A percentile compares a stretch with the other conserved stretches of the same genome.
These are phyloP conservation scores for Plutomurus gul DNA, from an alignment of 1,140 invertebrate species.

Conservation along the genomic window DNA sequence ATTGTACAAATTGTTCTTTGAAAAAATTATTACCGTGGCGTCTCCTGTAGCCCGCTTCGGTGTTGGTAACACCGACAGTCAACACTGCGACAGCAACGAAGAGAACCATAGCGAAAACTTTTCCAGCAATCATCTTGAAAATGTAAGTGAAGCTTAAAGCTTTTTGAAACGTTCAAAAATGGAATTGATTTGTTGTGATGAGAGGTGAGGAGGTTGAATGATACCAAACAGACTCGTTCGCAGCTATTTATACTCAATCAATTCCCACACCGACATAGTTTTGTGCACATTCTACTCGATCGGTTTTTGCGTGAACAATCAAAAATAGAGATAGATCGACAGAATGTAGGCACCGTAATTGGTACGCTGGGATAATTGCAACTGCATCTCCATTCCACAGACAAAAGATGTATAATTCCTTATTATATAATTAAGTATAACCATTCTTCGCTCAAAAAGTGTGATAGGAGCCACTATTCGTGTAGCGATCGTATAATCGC, in stretches of 20 bases:
- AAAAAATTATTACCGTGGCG: background rate
- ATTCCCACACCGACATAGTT: background rate
- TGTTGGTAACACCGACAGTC: background rate
- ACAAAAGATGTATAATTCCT: too few relatives aligned
- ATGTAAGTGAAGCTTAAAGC: background rate
- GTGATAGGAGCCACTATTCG: too few relatives aligned
- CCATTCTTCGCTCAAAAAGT: too few relatives aligned
- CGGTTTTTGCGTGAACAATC: background rate
- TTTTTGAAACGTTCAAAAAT: background rate
- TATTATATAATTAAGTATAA: too few relatives aligned
- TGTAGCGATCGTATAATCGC: too few relatives aligned
- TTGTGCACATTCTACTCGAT: too few relatives aligned
- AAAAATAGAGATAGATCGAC: too few relatives aligned
- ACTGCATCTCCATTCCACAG: too few relatives aligned
- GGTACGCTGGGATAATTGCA: too few relatives aligned
- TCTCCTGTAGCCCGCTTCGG: background rate
- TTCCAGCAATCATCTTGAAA: background rate
- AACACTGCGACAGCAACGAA: slow-evolving; percentile 3
- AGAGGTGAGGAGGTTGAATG: background rate
- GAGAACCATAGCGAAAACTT: background rate
- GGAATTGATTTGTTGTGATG: background rate
- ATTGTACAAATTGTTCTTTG: too few relatives aligned
- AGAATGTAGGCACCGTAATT: too few relatives aligned
- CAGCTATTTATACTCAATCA: background rate
- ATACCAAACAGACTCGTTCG: background rate